Conservation (phyloP, 2,113 vertebrate genomes). For the Catharus minimus region DNA sequence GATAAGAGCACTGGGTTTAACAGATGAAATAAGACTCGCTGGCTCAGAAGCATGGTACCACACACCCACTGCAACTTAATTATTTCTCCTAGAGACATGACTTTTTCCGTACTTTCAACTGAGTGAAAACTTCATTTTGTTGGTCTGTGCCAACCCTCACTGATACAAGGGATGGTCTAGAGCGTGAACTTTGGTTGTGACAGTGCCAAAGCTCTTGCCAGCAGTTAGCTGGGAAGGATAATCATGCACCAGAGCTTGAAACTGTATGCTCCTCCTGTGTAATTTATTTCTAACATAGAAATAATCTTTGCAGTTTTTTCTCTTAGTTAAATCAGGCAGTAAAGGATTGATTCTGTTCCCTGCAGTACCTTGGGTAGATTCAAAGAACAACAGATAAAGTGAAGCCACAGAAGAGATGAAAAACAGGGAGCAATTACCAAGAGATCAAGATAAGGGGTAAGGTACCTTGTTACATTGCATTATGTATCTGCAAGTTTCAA, state of each 20-base stretch:
- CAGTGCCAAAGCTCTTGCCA: background rate
- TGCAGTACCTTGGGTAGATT: background rate
- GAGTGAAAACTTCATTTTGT: background rate
- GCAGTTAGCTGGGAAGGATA: background rate
- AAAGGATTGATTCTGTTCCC: background rate
- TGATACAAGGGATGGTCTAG: background rate
- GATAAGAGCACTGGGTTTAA: background rate
- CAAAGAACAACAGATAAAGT: background rate
- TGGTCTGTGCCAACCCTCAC: background rate
- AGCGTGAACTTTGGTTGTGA: accelerated
- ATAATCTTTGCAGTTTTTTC: background rate
- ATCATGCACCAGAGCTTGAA: background rate
- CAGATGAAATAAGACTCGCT: background rate
- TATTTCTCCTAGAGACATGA: background rate
- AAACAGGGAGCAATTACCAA: background rate
- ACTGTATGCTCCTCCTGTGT: background rate
- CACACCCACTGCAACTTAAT: accelerated
- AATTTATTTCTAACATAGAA: background rate
- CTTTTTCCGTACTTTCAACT: background rate
- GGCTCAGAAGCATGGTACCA: background rate
- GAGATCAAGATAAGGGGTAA: background rate
- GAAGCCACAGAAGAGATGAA: background rate
- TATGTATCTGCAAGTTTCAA: background rate
- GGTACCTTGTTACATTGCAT: background rate
- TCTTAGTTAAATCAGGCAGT: background rate